Evolutionary conservation across 1,140 invertebrate genomes (phyloP).

Genomic region (Araneus ventricosus): DNA sequence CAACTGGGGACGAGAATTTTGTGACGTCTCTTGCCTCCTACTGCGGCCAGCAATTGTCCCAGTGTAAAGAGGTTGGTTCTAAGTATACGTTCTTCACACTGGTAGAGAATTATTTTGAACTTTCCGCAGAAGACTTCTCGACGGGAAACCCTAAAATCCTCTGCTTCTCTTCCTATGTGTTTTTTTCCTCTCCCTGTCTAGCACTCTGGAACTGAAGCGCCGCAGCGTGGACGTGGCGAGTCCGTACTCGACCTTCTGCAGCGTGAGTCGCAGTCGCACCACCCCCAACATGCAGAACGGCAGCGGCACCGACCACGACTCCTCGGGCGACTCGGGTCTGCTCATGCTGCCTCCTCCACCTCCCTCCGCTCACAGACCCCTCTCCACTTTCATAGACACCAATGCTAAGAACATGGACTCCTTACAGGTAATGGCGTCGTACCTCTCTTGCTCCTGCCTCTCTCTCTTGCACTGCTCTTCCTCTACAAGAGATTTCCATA

Average conservation of each 20-base stretch:
- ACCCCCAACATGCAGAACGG: constrained; percentile 65
- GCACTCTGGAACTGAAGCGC: constrained; percentile 40
- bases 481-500: too few relatives aligned
- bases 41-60: too few relatives aligned
- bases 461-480: not conserved
- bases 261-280: constrained; percentile 66
- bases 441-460: not conserved
- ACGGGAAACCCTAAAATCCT: constrained; percentile 65
- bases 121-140: too few relatives aligned
- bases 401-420: constrained; percentile 55
- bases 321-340: not conserved
- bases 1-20: too few relatives aligned
- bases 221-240: constrained; percentile 58
- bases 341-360: constrained; percentile 63
- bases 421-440: constrained; percentile 51
- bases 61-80: too few relatives aligned
- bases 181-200: not conserved
- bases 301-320: constrained; percentile 23
- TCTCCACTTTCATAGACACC: constrained; percentile 66
- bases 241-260: constrained; percentile 55
- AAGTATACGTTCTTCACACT: too few relatives aligned
- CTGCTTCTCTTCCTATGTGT: constrained; percentile 36
- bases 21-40: too few relatives aligned
- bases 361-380: constrained; percentile 43
- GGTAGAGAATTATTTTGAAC: too few relatives aligned